Evolutionary conservation across 1,140 invertebrate species (phyloP), one percentile per base, ranked within the genome.

Genomic region (Hirudo medicinalis): DNA sequence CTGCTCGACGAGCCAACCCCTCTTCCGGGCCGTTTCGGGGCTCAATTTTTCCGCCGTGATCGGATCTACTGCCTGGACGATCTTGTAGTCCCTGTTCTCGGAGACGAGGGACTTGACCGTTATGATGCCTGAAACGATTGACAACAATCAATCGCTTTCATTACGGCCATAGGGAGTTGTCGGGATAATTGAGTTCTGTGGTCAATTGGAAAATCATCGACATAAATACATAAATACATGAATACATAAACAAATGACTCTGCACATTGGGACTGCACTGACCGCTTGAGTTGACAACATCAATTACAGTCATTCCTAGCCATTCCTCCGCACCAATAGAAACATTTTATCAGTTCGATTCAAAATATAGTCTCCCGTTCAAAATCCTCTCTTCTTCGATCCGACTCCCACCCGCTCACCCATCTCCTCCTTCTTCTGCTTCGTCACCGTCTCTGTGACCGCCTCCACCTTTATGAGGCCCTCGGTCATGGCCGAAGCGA

Each of bases 371-470:
- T 17, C 43, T 15, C 15, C 43, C 43, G 13, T 13, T 49, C 43
- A 5, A 49, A 49, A 49, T 11, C 43, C 43, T 49, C 6, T 36
- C 32, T 36, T 36, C 32, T 36, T 36, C 2, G 9, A 57, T 3
- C 2, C 54, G 17, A 63, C 2, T 15, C 1, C 20, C 57, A n/a
- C 8, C 57, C 13, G 29, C 57, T 32, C 57, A 63, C 57, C 57
- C 57, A 63, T 22, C 57, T 63, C 57, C 57, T 63, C 57, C 22
- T 25, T 32, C 19, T 63, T 63, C 29, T 22, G 57, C 57, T 63
- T 63, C 1, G 57, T 6, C 0, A 32, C 57, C 0, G 57, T 63
- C 57, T 63, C 57, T 11, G 57, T 63, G 1, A 63, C 57, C 1
- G 57, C 57, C 57, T 63, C 57, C 13, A 63, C 57, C 19, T 32